Base-by-base conservation (phyloP, 2,888 invertebrate genomes). In the Tipula helvola region DNA sequence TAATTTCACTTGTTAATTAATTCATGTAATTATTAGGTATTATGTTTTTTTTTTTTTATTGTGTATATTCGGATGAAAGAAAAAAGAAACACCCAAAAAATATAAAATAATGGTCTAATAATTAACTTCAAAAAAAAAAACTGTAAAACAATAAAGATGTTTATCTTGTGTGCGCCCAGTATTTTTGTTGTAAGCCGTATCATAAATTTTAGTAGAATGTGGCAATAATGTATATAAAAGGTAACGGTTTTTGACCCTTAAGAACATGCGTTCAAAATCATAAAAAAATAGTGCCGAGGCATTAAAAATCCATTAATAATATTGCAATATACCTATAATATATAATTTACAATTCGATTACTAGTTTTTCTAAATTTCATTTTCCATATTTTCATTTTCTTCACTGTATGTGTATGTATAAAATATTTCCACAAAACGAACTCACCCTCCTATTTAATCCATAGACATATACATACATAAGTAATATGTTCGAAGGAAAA, bases 101-200 rank as follows among this genome's bases (percentile, higher is more conserved):
- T 3, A 52, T 57, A 18, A 28, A 71, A 71, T 28, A 71, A 71
- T 71, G 10, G 71, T 71, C 71, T 71, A 71, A 71, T 71, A 71
- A 71, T 71, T 71, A 71, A 71, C 71, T 28, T 28, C 1, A 28
- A 28, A 71, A 71, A 39, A 71, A 71, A 10, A 71, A 28, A 28
- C 71, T 71, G 42, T 85, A 85, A 42, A 42, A 85, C 85, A 85
- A 85, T 85, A 85, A 85, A 85, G 85, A 85, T 85, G 85, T 85
- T 85, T 39, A 85, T 85, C 85, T 41, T 42, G 85, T 42, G 41
- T 18, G 42, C 42, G 28, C 28, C 28, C 28, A 42, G 41, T 10
- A 42, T 85, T 85, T 85, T 85, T 85, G 4, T 71, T 83, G 36
- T 85, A 13, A 13, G 36, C 12, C 13, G 13, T 39, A 42, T 42